A percentile compares a stretch with the other conserved stretches of the same genome.
Evolutionary conservation across 2,113 vertebrate genomes (phyloP).

Genomic region (Forbesichthys papilliferus): DNA sequence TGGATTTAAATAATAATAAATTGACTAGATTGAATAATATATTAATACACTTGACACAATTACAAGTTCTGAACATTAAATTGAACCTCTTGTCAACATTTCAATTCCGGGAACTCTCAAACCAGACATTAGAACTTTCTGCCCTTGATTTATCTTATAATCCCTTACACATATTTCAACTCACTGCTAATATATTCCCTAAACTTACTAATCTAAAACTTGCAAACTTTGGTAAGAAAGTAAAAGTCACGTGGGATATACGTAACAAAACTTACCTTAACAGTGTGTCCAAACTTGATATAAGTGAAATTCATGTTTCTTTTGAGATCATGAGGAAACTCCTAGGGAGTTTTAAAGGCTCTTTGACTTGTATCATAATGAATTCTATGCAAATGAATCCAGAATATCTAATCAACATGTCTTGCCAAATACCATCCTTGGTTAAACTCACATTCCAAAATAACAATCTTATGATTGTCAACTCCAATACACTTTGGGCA

Average conservation of each 20-base stretch:
- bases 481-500: constrained; percentile 35
- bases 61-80: constrained; percentile 29
- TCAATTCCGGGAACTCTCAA: constrained; percentile 44
- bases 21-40: constrained; percentile 29
- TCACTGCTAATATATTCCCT: constrained; percentile 65
- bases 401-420: constrained; percentile 54
- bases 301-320: constrained; percentile 52
- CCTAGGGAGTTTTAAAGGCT: constrained; percentile 59
- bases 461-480: constrained; percentile 63
- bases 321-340: constrained; percentile 31
- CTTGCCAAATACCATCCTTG: constrained; percentile 70
- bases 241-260: constrained; percentile 51
- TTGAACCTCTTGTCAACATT: constrained; percentile 27
- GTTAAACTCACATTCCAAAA: constrained; percentile 51
- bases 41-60: constrained; percentile 49
- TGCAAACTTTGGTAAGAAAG: constrained; percentile 31
- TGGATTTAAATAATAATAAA: constrained; percentile 61
- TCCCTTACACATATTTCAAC: constrained; percentile 40
- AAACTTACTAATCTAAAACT: constrained; percentile 56
- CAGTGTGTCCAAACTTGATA: constrained; percentile 57
- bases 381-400: constrained; percentile 43
- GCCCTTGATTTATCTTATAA: constrained; percentile 61
- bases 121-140: constrained; percentile 28
- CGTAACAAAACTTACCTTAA: constrained; percentile 52
- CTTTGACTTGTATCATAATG: constrained; percentile 57